Percentiles rank a stretch among this genome's conserved stretches.
These are phyloP conservation scores for Tiphia femorata DNA, from an alignment of 2,888 invertebrate species.

Conservation along the genomic window DNA sequence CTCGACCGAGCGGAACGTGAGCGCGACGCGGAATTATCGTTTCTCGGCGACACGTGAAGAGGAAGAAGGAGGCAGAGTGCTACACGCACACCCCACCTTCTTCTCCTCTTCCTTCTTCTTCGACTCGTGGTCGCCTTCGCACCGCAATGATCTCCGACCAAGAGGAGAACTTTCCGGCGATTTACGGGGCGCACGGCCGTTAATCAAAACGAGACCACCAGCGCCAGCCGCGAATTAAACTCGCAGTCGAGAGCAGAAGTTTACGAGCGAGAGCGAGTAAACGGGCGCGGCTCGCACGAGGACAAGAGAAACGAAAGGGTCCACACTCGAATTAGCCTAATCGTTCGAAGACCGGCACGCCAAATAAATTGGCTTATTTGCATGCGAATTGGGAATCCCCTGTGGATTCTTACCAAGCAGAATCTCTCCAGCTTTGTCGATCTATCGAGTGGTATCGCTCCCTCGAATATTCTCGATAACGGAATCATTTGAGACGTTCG, in stretches of 20 bases:
- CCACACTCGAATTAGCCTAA: slow-evolving; percentile 62
- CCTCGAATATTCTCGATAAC: slow-evolving; percentile 26
- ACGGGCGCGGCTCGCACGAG: slow-evolving; percentile 21
- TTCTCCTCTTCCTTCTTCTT: too few relatives aligned
- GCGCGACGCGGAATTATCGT: too few relatives aligned
- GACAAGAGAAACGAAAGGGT: too few relatives aligned
- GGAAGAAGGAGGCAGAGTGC: too few relatives aligned
- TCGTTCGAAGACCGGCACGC: slow-evolving; percentile 54
- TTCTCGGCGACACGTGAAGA: too few relatives aligned
- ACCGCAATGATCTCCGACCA: slow-evolving; percentile 7
- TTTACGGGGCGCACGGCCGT: slow-evolving; percentile 43
- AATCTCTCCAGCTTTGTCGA: slow-evolving; percentile 11
- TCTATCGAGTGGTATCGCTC: slow-evolving; percentile 32
- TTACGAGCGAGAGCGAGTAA: slow-evolving; percentile 33
- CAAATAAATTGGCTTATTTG: slow-evolving; percentile 67
- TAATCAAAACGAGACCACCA: slow-evolving; percentile 50
- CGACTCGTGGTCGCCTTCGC: too few relatives aligned
- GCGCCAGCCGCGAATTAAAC: slow-evolving; percentile 44
- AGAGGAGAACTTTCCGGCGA: slow-evolving; percentile 24
- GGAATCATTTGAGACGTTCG: slow-evolving; percentile 9
- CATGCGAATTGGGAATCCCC: slow-evolving; percentile 62
- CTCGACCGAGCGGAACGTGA: too few relatives aligned
- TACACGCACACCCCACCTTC: too few relatives aligned
- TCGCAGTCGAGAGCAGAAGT: slow-evolving; percentile 39
- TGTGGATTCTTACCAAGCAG: slow-evolving; percentile 27